Percentiles rank a stretch among this genome's conserved stretches.
Evolutionary conservation across 2,797 vertebrate species (phyloP).

Genomic region (Xerus rutilus): DNA sequence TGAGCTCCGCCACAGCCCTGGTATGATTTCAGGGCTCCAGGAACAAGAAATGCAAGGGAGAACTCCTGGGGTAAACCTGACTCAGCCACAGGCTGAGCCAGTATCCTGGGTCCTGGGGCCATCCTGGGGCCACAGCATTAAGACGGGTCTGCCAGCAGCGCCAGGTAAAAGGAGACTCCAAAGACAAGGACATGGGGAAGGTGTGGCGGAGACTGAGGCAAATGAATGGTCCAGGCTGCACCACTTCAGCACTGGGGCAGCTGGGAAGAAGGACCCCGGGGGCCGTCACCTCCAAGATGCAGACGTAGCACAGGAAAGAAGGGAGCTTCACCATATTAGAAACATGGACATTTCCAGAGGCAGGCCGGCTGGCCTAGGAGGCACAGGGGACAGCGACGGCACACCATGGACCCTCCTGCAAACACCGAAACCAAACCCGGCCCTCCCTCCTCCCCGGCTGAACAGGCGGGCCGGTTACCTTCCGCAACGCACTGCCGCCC

Average conservation of each 20-base stretch:
- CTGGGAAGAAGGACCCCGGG: background rate
- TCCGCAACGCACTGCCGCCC: constrained; percentile 97
- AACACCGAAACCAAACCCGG: background rate
- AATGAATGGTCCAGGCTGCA: rapidly evolving
- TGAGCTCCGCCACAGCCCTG: background rate
- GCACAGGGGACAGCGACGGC: background rate
- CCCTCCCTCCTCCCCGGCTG: background rate
- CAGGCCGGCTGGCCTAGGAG: background rate
- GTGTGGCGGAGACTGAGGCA: background rate
- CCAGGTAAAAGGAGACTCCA: background rate
- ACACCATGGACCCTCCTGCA: too few species aligned
- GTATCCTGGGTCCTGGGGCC: background rate
- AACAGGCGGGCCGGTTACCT: constrained; percentile 87
- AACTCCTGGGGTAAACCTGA: background rate
- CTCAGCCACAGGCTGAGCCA: background rate
- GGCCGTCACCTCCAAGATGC: background rate
- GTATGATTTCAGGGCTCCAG: background rate
- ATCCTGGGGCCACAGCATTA: too few species aligned
- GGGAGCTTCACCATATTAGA: background rate
- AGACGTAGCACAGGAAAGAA: background rate
- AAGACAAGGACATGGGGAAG: background rate
- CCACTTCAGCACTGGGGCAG: background rate
- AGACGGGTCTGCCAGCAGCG: background rate
- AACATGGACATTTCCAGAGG: background rate
- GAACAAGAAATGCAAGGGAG: background rate